phyloP scores from a whole-genome alignment of 2,888 invertebrate species.

The Miltochrista miniata region DNA sequence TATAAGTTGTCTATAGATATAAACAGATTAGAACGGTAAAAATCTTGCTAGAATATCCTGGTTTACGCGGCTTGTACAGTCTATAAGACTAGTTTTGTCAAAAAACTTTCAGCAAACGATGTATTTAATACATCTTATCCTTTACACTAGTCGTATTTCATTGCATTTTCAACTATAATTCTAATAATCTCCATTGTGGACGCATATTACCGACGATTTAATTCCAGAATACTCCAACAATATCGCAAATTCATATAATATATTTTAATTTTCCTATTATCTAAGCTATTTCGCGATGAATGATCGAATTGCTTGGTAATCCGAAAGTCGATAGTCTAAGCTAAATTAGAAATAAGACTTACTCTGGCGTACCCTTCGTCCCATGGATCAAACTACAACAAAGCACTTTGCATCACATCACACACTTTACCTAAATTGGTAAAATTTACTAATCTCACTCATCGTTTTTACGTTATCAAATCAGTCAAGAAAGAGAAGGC shows the following conservation, averaged over 20 bases:
- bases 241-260: constrained; percentile 70
- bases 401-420: constrained; percentile 67
- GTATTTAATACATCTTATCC: constrained; percentile 69
- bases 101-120: constrained; percentile 42
- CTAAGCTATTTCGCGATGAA: constrained; percentile 83
- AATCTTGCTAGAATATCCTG: constrained; percentile 56
- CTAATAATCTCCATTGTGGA: constrained; percentile 36
- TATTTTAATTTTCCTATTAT: constrained; percentile 68
- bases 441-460: constrained; percentile 79
- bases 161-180: constrained; percentile 27
- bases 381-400: constrained; percentile 65
- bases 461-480: constrained; percentile 61
- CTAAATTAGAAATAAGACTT: constrained; percentile 73
- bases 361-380: constrained; percentile 70
- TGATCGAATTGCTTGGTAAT: constrained; percentile 82
- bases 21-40: constrained; percentile 77
- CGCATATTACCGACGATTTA: constrained; percentile 1
- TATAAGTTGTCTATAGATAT: constrained; percentile 75
- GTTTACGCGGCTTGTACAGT: constrained; percentile 63
- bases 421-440: constrained; percentile 65
- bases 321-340: constrained; percentile 72
- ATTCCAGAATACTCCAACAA: constrained; percentile 57
- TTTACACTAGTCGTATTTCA: constrained; percentile 38
- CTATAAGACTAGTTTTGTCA: constrained; percentile 59
- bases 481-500: constrained; percentile 69